These are phyloP conservation scores for Urophycis tenuis DNA, from an alignment of 2,797 vertebrate species.

Conservation along the genomic window DNA sequence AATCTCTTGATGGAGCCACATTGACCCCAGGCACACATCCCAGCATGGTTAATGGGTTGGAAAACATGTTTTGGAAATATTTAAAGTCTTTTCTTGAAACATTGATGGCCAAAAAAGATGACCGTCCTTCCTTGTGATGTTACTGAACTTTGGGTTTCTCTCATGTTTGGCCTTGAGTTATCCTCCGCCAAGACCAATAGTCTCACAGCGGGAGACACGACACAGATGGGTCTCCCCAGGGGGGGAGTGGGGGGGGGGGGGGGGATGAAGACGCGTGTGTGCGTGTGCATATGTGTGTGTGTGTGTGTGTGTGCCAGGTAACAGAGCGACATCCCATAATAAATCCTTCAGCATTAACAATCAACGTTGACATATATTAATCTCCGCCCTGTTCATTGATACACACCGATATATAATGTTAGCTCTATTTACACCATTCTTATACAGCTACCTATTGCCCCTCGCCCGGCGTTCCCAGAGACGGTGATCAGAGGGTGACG, in stretches of 20 bases:
- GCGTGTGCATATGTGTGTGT: not conserved
- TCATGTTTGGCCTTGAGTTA: not conserved
- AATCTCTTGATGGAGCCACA: not conserved
- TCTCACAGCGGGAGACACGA: not conserved
- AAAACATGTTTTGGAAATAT: not conserved
- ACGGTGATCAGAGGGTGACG: constrained; percentile 51
- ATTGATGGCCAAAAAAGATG: not conserved
- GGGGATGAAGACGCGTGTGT: not conserved
- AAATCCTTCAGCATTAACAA: not conserved
- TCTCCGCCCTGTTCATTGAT: not conserved
- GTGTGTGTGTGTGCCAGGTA: not conserved
- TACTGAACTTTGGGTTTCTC: not conserved
- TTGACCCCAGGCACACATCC: not conserved
- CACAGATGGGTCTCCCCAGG: not conserved
- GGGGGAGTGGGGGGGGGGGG: not conserved
- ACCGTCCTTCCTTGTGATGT: not conserved
- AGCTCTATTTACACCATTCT: not conserved
- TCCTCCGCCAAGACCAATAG: not conserved
- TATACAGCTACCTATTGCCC: constrained; percentile 9
- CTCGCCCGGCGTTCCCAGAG: not conserved
- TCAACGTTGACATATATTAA: not conserved
- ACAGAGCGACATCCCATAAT: not conserved
- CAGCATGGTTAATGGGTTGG: not conserved
- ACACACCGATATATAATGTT: not conserved
- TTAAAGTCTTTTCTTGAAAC: not conserved